Evolutionary conservation across 2,797 vertebrate genomes (phyloP).

Genomic region (Oryzias sinensis): DNA sequence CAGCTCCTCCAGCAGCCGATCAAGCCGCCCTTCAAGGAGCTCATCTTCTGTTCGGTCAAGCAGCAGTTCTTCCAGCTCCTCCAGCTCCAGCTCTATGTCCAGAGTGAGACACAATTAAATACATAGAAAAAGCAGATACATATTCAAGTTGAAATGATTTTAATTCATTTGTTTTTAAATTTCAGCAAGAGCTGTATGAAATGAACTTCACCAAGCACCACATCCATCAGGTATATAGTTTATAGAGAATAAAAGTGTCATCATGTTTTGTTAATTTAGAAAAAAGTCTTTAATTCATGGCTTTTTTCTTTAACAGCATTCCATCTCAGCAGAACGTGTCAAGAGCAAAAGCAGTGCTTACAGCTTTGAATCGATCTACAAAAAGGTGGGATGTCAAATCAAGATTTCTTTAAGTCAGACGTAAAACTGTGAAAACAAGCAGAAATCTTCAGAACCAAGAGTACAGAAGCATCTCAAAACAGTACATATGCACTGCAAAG

Average conservation of each 20-base stretch:
- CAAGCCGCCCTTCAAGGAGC: slow-evolving; percentile 15
- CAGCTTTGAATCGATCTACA: slow-evolving; percentile 76
- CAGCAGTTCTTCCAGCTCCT: slow-evolving; percentile 32
- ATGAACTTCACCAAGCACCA: slow-evolving; percentile 63
- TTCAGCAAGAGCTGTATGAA: slow-evolving; percentile 43
- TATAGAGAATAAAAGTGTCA: background rate
- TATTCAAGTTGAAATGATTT: background rate
- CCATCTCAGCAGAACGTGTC: slow-evolving; percentile 16
- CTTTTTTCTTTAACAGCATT: slow-evolving; percentile 55
- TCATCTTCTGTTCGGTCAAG: slow-evolving; percentile 21
- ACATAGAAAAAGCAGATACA: background rate
- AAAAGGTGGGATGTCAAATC: slow-evolving; percentile 53
- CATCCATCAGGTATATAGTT: slow-evolving; percentile 58
- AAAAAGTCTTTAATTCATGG: slow-evolving; percentile 7
- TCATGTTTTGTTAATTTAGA: background rate
- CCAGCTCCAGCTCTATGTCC: slow-evolving; percentile 37
- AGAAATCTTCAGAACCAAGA: too few relatives aligned
- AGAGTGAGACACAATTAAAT: slow-evolving; percentile 35
- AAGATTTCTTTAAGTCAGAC: background rate
- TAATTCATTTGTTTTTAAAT: slow-evolving; percentile 1
- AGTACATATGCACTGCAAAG: too few relatives aligned
- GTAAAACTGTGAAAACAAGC: too few relatives aligned
- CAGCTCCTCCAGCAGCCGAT: slow-evolving; percentile 25
- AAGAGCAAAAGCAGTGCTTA: slow-evolving; percentile 61
- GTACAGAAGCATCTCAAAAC: too few relatives aligned